Evolutionary conservation across 2,888 invertebrate genomes (phyloP).

Genomic region (Amphipyra berbera): DNA sequence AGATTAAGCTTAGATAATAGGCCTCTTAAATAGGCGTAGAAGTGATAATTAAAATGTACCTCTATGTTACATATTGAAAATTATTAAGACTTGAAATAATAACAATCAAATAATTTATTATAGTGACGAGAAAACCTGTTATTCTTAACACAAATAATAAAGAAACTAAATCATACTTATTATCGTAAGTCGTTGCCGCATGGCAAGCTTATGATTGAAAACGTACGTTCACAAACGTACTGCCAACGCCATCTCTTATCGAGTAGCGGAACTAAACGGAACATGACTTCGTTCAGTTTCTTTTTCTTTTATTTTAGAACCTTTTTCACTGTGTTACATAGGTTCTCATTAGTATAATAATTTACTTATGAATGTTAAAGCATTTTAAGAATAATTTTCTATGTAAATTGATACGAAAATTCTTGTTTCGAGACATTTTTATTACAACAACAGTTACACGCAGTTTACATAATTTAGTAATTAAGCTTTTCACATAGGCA

Average conservation of each 20-base stretch:
- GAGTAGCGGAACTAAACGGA: conserved; percentile 77
- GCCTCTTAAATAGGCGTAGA: not conserved
- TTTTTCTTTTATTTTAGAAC: not conserved
- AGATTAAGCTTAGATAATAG: not conserved
- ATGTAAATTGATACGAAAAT: no score
- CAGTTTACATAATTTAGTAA: no score
- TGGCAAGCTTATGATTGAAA: not conserved
- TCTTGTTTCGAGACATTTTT: no score
- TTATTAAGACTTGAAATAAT: not conserved
- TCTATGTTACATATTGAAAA: not conserved
- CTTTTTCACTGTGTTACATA: not conserved
- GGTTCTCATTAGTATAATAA: not conserved
- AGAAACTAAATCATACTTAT: no score
- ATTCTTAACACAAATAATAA: not conserved
- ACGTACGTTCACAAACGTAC: conserved; percentile 41
- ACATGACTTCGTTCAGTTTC: not conserved
- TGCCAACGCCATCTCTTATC: conserved; percentile 79
- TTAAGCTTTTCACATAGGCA: no score
- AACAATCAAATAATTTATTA: no score
- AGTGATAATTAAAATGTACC: not conserved
- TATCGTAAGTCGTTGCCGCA: no score
- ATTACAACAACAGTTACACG: no score
- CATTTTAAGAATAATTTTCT: no score
- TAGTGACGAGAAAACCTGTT: not conserved
- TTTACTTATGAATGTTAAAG: no score